Percentiles rank a stretch among this genome's conserved stretches.
Evolutionary conservation across 1,140 invertebrate species (phyloP).

Genomic region (Drosophila fuyamai): DNA sequence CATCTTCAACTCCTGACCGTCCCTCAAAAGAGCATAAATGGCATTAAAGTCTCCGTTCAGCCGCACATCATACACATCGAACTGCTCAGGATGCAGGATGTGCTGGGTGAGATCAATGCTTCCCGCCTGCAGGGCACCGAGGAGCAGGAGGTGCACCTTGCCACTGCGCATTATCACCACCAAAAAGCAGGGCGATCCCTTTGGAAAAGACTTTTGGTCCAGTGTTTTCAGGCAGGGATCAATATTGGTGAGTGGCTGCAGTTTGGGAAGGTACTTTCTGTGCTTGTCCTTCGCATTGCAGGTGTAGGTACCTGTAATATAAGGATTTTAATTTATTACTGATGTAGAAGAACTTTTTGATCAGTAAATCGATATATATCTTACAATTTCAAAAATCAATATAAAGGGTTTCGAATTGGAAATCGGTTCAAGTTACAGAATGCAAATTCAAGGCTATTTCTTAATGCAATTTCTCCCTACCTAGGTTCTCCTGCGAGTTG

Average conservation of each 20-base stretch:
- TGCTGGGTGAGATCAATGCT: conserved; percentile 88
- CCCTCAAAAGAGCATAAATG: conserved; percentile 86
- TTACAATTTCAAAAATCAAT: no score
- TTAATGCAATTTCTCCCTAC: background rate
- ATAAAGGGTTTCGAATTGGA: no score
- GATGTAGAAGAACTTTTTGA: no score
- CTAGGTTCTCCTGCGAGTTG: conserved; percentile 49
- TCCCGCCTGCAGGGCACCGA: conserved; percentile 93
- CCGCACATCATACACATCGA: conserved; percentile 87
- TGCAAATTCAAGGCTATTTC: no score
- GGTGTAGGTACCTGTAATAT: conserved; percentile 49
- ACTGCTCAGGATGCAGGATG: conserved; percentile 86
- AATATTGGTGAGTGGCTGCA: conserved; percentile 69
- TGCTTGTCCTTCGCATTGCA: conserved; percentile 72
- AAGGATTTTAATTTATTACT: background rate
- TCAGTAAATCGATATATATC: no score
- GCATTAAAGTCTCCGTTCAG: conserved; percentile 88
- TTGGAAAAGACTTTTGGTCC: conserved; percentile 88
- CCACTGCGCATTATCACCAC: conserved; percentile 91
- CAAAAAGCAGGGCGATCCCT: conserved; percentile 91
- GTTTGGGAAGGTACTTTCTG: conserved; percentile 55
- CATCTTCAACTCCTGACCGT: conserved; percentile 86
- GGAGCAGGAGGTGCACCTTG: conserved; percentile 90
- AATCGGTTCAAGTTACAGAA: no score
- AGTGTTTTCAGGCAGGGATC: conserved; percentile 69